Conservation (phyloP, 2,888 invertebrate species). For the Willowsia nigromaculata region DNA sequence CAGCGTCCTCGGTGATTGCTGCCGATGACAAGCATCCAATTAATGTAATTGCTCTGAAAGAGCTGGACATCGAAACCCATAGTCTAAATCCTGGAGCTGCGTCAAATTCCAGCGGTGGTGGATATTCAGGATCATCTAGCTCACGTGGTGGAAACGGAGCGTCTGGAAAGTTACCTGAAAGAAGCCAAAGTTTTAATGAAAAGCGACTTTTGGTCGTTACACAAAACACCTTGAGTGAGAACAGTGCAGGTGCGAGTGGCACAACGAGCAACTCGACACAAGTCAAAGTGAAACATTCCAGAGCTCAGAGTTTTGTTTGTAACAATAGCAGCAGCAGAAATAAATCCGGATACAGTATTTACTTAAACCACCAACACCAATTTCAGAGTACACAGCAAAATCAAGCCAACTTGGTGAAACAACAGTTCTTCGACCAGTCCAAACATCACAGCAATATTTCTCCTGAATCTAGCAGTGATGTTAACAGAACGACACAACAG, state of each 20-base stretch:
- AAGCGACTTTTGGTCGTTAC: constrained; percentile 75
- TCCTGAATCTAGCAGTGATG: not conserved
- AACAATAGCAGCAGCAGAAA: constrained; percentile 66
- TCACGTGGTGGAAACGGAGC: constrained; percentile 37
- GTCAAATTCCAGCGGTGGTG: not conserved
- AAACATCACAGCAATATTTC: not conserved
- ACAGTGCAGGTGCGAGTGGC: constrained; percentile 33
- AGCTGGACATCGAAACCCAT: constrained; percentile 74
- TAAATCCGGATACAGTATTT: constrained; percentile 68
- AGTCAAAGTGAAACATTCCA: constrained; percentile 76
- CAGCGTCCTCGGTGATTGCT: constrained; percentile 55
- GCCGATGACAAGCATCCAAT: constrained; percentile 72
- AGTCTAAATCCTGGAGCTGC: constrained; percentile 67
- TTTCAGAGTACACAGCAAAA: constrained; percentile 66
- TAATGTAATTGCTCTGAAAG: constrained; percentile 77
- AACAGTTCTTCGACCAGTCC: constrained; percentile 54
- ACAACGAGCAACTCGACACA: constrained; percentile 21
- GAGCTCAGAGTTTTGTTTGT: constrained; percentile 78
- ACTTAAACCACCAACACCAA: constrained; percentile 67
- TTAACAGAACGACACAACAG: not conserved
- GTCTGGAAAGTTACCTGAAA: constrained; percentile 71
- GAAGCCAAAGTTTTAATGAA: constrained; percentile 78
- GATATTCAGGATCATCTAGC: constrained; percentile 37
- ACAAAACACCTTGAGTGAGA: constrained; percentile 71
- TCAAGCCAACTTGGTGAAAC: constrained; percentile 60